Conservation (phyloP, 2,797 vertebrate genomes). For the Serranus cabrilla region DNA sequence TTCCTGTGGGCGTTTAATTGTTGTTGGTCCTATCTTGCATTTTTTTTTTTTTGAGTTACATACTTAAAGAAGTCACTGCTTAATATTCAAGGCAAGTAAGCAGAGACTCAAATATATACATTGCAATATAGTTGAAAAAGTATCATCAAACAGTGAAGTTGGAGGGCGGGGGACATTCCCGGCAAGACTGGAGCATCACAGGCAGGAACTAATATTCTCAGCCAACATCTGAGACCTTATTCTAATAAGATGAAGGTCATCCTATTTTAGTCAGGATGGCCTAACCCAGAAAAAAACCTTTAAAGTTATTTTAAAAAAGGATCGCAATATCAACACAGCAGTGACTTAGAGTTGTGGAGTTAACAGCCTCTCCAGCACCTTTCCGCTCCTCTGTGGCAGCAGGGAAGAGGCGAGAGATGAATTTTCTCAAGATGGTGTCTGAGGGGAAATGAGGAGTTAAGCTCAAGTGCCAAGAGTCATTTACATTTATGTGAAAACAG, state of each 20-base stretch:
- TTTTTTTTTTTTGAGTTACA: too few species aligned
- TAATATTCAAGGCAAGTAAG: neutral
- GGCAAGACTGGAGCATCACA: constrained; percentile 31
- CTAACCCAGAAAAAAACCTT: neutral
- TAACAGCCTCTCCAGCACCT: constrained; percentile 12
- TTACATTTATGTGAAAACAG: constrained; percentile 8
- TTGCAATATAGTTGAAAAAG: constrained; percentile 3
- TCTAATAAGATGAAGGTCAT: constrained; percentile 46
- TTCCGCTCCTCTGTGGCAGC: constrained; percentile 9
- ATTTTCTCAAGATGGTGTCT: constrained; percentile 5
- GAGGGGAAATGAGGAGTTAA: neutral
- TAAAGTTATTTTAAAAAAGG: constrained; percentile 28
- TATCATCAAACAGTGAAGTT: constrained; percentile 32
- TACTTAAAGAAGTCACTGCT: neutral
- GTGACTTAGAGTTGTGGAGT: constrained; percentile 17
- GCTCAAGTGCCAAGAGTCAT: constrained; percentile 1
- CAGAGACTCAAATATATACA: neutral
- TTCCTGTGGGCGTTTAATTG: neutral
- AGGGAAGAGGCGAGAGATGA: constrained; percentile 20
- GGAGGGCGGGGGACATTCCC: constrained; percentile 3
- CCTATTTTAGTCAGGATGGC: constrained; percentile 34
- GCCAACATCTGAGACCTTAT: constrained; percentile 49
- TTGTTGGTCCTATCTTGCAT: neutral
- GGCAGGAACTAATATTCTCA: constrained; percentile 35
- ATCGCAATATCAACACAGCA: constrained; percentile 39